Evolutionary conservation across 2,888 invertebrate genomes (phyloP).

Genomic region (Drosophila meridionalis): DNA sequence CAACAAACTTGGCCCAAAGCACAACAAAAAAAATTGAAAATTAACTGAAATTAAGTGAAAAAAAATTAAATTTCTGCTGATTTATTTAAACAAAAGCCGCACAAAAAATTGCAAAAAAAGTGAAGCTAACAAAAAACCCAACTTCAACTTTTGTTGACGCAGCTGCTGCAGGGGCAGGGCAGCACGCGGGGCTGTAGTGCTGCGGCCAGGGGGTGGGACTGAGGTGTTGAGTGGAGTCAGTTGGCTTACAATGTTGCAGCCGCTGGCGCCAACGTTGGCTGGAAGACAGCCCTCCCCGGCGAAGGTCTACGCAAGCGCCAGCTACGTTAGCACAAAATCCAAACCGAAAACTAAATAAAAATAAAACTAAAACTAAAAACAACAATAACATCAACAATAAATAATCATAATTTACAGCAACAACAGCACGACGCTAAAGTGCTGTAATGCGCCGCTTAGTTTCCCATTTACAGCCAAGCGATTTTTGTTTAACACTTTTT

Average conservation of each 20-base stretch:
- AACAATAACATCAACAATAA: background rate
- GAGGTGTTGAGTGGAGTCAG: background rate
- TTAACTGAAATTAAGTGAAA: background rate
- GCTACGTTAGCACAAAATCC: slow-evolving; percentile 41
- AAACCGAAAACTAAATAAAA: slow-evolving; percentile 21
- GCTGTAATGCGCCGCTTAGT: slow-evolving; percentile 44
- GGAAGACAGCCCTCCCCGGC: slow-evolving; percentile 25
- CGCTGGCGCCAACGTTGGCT: slow-evolving; percentile 58
- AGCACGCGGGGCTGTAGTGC: no score
- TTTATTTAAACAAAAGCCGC: slow-evolving; percentile 62
- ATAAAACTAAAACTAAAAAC: background rate
- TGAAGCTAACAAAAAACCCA: slow-evolving; percentile 6
- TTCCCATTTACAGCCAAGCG: slow-evolving; percentile 37
- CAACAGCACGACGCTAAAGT: slow-evolving; percentile 35
- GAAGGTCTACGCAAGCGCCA: slow-evolving; percentile 57
- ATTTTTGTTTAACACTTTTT: slow-evolving; percentile 6
- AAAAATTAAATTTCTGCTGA: slow-evolving; percentile 59
- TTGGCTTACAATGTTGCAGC: slow-evolving; percentile 65
- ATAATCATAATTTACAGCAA: slow-evolving; percentile 22
- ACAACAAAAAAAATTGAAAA: slow-evolving; percentile 11
- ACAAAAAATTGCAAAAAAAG: background rate
- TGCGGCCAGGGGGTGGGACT: background rate
- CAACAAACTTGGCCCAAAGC: slow-evolving; percentile 67
- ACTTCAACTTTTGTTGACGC: slow-evolving; percentile 60
- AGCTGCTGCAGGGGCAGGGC: slow-evolving; percentile 52